These are phyloP conservation scores for Forpus xanthops DNA, from an alignment of 2,797 vertebrate genomes.

Conservation along the genomic window DNA sequence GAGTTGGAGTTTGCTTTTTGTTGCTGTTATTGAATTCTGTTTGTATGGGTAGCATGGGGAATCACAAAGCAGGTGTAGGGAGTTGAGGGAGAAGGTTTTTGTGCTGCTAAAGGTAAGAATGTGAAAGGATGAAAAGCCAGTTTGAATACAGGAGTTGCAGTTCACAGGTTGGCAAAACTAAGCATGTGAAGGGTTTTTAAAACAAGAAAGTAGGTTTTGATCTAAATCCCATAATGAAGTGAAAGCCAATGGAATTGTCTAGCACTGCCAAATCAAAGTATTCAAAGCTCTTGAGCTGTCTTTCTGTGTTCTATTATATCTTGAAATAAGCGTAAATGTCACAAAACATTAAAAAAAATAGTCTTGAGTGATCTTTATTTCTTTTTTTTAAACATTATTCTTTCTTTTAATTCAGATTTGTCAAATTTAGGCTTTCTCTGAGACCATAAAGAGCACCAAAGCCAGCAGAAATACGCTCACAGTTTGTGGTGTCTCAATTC, in stretches of 20 bases:
- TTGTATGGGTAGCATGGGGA: not conserved
- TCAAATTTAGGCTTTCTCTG: not conserved
- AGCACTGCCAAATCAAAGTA: not conserved
- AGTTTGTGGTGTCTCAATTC: not conserved
- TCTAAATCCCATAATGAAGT: not conserved
- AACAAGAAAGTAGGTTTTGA: not conserved
- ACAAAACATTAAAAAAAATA: not conserved
- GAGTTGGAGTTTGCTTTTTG: not conserved
- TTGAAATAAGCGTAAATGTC: not conserved
- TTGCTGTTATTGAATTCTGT: not conserved
- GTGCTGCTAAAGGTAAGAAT: not conserved
- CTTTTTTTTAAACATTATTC: not conserved
- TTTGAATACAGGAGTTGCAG: not conserved
- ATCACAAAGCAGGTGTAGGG: not conserved
- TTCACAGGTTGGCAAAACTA: not conserved
- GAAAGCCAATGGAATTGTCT: not conserved
- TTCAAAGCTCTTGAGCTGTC: not conserved
- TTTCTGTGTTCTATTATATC: not conserved
- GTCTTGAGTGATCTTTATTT: not conserved
- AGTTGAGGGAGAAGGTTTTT: not conserved
- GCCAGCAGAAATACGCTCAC: not conserved
- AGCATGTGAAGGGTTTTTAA: not conserved
- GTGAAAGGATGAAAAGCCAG: not conserved
- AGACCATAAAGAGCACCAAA: not conserved
- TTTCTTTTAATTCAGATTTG: not conserved